Evolutionary conservation across 2,888 invertebrate genomes (phyloP).

Genomic region (Timema podura): DNA sequence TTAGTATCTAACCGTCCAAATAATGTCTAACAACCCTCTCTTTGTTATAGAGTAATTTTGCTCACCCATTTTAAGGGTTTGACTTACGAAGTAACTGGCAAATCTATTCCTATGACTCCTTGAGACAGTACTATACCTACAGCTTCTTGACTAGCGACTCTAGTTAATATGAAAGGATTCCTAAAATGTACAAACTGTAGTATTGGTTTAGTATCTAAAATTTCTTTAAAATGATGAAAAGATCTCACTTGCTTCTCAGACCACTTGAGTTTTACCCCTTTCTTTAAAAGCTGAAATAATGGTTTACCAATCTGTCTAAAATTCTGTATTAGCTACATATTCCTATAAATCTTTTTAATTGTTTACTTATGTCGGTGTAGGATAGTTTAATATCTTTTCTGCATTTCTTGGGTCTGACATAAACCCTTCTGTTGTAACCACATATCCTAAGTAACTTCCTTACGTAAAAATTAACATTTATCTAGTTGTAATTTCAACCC

Average conservation of each 20-base stretch:
- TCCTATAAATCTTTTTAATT: conserved; percentile 2
- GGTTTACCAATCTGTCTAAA: conserved; percentile 25
- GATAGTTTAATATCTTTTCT: conserved; percentile 8
- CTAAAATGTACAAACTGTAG: conserved; percentile 21
- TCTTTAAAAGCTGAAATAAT: conserved; percentile 15
- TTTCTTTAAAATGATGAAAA: conserved; percentile 7
- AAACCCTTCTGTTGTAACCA: conserved; percentile 10
- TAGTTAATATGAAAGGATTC: conserved; percentile 20
- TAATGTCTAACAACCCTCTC: conserved; percentile 27
- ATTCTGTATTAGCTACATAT: conserved; percentile 25
- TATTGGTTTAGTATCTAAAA: conserved; percentile 16
- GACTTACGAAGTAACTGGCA: conserved; percentile 25
- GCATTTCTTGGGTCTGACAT: conserved; percentile 16
- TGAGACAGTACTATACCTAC: conserved; percentile 23
- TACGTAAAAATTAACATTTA: conserved; percentile 28
- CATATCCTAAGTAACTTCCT: conserved; percentile 2
- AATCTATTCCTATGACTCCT: conserved; percentile 16
- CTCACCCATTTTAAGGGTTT: conserved; percentile 21
- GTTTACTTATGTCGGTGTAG: neutral
- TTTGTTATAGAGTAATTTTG: conserved; percentile 19
- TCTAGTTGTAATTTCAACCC: conserved; percentile 23
- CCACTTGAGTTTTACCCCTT: conserved; percentile 11
- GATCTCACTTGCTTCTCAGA: neutral
- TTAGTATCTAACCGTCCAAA: conserved; percentile 25
- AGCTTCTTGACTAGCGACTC: conserved; percentile 23